These are phyloP conservation scores for Astatotilapia flaviijosephi DNA, from an alignment of 2,113 vertebrate genomes.

Conservation along the genomic window DNA sequence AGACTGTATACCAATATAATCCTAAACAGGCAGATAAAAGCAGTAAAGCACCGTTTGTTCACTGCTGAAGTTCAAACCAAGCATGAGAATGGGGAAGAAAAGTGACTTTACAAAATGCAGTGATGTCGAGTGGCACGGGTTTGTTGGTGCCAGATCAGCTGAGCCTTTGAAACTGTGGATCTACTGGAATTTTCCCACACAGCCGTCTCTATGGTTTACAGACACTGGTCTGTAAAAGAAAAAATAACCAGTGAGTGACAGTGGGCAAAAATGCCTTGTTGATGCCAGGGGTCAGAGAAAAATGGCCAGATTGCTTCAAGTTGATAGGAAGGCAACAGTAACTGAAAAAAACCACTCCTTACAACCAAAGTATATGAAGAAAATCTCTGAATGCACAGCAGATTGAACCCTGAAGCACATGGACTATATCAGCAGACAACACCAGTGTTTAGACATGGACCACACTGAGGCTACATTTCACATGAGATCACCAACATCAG, in stretches of 20 bases:
- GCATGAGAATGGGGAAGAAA: background rate
- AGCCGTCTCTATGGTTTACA: background rate
- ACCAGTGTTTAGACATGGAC: background rate
- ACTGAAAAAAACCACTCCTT: background rate
- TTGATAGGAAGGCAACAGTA: background rate
- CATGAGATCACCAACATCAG: background rate
- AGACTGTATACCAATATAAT: background rate
- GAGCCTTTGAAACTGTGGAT: background rate
- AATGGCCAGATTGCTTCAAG: background rate
- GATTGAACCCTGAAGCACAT: background rate
- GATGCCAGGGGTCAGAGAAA: background rate
- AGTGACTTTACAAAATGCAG: background rate
- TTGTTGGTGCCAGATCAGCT: background rate
- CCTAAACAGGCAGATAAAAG: background rate
- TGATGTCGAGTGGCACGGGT: background rate
- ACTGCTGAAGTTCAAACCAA: background rate
- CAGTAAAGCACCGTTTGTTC: accelerated
- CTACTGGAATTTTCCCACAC: background rate
- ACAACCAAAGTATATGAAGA: background rate
- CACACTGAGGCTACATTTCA: background rate
- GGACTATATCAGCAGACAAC: background rate
- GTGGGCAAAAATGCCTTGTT: background rate
- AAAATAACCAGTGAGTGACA: background rate
- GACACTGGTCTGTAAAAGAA: background rate
- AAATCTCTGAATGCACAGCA: background rate